Evolutionary conservation across 2,797 vertebrate genomes (phyloP).

Genomic region (Delichon dasypus): DNA sequence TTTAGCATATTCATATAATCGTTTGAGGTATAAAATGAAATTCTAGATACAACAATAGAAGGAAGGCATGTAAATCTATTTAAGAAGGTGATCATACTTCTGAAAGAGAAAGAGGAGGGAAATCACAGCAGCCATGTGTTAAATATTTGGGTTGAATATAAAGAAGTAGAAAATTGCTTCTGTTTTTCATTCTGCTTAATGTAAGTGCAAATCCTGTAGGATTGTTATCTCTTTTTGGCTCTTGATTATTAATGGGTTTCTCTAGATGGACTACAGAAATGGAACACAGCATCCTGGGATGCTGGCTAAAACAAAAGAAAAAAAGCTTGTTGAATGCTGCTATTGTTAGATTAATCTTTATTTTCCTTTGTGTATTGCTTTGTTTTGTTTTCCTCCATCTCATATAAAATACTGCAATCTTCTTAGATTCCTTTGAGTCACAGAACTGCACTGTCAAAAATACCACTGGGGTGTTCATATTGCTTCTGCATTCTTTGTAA

Average conservation of each 20-base stretch:
- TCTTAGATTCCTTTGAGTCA: neutral
- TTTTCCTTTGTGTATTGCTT: neutral
- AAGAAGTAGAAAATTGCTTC: neutral
- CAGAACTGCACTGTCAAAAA: neutral
- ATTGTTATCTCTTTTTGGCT: neutral
- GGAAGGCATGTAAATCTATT: neutral
- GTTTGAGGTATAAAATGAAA: neutral
- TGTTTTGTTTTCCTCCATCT: neutral
- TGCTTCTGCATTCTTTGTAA: neutral
- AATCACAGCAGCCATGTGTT: neutral
- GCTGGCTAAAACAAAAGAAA: conserved; percentile 2
- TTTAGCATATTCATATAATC: neutral
- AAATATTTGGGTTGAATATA: neutral
- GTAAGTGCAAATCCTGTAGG: neutral
- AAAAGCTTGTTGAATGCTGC: neutral
- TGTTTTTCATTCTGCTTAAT: neutral
- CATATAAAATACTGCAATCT: neutral
- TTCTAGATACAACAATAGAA: neutral
- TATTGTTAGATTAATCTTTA: neutral
- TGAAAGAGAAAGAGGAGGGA: neutral
- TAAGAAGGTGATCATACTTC: neutral
- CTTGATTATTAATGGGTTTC: neutral
- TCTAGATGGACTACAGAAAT: neutral
- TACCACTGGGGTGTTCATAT: neutral
- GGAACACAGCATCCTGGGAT: neutral